These are phyloP conservation scores for Metaphire vulgaris DNA, from an alignment of 1,140 invertebrate species.

Conservation along the genomic window DNA sequence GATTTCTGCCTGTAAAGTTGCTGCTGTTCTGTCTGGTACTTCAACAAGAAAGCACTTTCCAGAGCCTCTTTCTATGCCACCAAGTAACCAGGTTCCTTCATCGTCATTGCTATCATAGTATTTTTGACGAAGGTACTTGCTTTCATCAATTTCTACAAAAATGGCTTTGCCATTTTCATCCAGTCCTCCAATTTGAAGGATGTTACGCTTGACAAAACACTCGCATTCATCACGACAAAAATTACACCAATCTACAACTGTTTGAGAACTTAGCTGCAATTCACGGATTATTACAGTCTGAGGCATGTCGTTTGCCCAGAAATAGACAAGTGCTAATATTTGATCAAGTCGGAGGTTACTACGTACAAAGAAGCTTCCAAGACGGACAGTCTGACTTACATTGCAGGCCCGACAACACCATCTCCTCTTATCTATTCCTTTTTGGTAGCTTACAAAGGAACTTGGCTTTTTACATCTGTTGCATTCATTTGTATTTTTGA, in stretches of 20 bases:
- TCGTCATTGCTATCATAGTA: not conserved
- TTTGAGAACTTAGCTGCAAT: not conserved
- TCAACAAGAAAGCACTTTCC: not conserved
- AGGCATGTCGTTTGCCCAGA: not conserved
- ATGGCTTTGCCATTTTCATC: slow-evolving; percentile 30
- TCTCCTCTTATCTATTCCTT: not conserved
- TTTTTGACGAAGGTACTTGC: slow-evolving; percentile 7
- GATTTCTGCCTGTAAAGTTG: not conserved
- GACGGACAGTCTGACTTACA: not conserved
- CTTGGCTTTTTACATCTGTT: not conserved
- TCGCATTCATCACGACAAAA: slow-evolving; percentile 29
- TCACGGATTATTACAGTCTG: not conserved
- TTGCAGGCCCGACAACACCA: not conserved
- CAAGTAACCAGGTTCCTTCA: not conserved
- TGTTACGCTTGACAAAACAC: slow-evolving; percentile 3
- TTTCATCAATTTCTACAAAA: slow-evolving; percentile 24
- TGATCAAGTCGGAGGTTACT: not conserved
- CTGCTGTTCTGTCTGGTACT: not conserved
- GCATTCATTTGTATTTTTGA: not conserved
- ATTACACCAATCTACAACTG: slow-evolving; percentile 17
- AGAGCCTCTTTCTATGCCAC: not conserved
- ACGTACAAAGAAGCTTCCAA: not conserved
- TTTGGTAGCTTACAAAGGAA: not conserved
- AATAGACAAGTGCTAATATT: not conserved
- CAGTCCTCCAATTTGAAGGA: slow-evolving; percentile 20